Evolutionary conservation across 1,140 invertebrate genomes (phyloP).

Genomic region (Pseudomyrmex pallidus): DNA sequence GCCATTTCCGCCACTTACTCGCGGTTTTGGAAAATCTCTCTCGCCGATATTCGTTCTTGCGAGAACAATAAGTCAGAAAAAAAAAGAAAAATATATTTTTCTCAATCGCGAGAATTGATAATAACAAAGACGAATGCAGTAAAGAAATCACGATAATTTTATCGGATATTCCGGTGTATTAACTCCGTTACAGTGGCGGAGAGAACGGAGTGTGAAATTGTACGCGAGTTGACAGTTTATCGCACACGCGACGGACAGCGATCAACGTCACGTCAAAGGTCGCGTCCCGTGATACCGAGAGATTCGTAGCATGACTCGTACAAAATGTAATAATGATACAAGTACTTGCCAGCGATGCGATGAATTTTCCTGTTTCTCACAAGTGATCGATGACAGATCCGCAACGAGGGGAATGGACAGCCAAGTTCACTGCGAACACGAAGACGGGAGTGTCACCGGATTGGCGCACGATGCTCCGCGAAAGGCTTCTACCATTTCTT

Average conservation of each 20-base stretch:
- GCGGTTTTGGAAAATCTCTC: no score
- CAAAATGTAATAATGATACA: background rate
- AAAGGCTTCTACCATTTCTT: constrained; percentile 50
- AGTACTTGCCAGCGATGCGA: constrained; percentile 46
- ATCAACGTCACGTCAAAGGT: constrained; percentile 40
- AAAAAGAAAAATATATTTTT: no score
- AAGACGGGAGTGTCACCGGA: constrained; percentile 34
- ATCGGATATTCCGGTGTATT: no score
- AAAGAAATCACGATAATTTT: no score
- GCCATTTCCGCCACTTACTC: no score
- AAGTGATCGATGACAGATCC: constrained; percentile 38
- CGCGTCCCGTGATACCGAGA: constrained; percentile 39
- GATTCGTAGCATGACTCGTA: background rate
- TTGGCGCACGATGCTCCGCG: constrained; percentile 32
- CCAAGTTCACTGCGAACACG: background rate
- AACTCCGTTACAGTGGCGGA: no score
- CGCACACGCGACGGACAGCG: background rate
- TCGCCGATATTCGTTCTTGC: no score
- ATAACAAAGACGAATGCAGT: no score
- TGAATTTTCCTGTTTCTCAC: background rate
- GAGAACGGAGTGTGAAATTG: background rate
- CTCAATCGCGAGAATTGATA: no score
- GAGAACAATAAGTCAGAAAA: no score
- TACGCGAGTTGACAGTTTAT: constrained; percentile 12
- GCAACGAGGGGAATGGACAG: background rate